Evolutionary conservation across 2,113 vertebrate species (phyloP), one percentile per base, ranked within the genome.

Genomic region (Etheostoma cragini): DNA sequence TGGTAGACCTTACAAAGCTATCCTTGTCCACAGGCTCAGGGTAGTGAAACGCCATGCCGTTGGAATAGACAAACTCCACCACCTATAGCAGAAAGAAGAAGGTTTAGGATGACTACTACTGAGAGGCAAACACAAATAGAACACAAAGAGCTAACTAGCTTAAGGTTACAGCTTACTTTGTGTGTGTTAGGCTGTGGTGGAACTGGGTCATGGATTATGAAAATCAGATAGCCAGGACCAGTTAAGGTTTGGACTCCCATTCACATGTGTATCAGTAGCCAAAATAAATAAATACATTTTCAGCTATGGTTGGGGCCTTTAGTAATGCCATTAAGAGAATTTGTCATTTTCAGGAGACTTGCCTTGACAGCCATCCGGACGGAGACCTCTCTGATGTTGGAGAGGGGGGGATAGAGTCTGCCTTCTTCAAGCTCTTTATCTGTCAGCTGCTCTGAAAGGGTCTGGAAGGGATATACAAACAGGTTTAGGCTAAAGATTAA

Each of bases 331-430:
- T 5, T 8, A n/a, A 45, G 22, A 56, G 10, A 33, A 45, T 52
- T 24, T 2, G 15, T 47, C 0, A 45, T 64, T 70, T 75, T 64
- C n/a, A 58, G 56, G 19, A 67, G 14, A 64, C 96, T 94, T 94
- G 97, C 98, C 95, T 96, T 99, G 84, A 97, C 87, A 72, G 97
- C 97, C 85, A 99, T 99, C 84, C 94, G 94, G 90, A 98, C 54
- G n/a, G 98, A 99, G 81, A 99, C 98, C 91, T 99, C 97, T 91
- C 96, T 96, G 93, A 99, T 99, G 85, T 98, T 95, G 81, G 97
- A 96, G 45, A 99, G 95, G 0, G 96, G 96, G 53, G 98, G 98
- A 84, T 99, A 99, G 76, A 99, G 96, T 53, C 97, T 92, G 26
- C 98, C 98, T 58, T 97, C 95, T 4, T 88, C 90, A 4, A 99